Evolutionary conservation across 2,113 vertebrate genomes (phyloP).

Genomic region (Ammodramus savannarum): DNA sequence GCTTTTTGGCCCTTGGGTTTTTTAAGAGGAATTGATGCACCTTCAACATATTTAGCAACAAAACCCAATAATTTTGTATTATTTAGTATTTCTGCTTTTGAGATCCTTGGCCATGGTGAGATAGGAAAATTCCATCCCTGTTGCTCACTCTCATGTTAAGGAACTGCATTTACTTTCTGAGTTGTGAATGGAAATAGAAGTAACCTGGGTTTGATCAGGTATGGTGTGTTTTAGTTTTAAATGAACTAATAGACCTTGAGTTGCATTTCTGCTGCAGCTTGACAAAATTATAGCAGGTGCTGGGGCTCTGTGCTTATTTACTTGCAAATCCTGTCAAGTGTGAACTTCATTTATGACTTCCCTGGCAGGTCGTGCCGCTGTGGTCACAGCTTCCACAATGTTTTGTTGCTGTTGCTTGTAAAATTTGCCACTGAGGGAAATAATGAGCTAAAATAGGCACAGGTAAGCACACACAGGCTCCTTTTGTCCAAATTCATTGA

Average conservation of each 20-base stretch:
- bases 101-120: too few relatives aligned
- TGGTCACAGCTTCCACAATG: not conserved
- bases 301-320: constrained; percentile 26
- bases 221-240: not conserved
- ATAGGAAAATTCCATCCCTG: not conserved
- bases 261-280: constrained; percentile 25
- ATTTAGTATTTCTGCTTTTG: not conserved
- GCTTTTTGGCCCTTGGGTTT: rapidly evolving
- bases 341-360: constrained; percentile 19
- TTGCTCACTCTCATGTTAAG: not conserved
- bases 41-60: not conserved
- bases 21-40: not conserved
- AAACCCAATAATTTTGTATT: not conserved
- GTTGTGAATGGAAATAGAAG: not conserved
- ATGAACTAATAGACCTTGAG: not conserved
- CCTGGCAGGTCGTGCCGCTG: not conserved
- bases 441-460: not conserved
- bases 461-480: not conserved
- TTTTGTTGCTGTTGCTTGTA: constrained; percentile 22
- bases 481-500: not conserved
- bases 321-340: constrained; percentile 52
- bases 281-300: constrained; percentile 4
- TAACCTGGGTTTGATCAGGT: not conserved
- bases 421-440: not conserved
- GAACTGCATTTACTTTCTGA: not conserved